These are phyloP conservation scores for Brachionus rubens DNA, from an alignment of 1,140 invertebrate species.

Conservation along the genomic window DNA sequence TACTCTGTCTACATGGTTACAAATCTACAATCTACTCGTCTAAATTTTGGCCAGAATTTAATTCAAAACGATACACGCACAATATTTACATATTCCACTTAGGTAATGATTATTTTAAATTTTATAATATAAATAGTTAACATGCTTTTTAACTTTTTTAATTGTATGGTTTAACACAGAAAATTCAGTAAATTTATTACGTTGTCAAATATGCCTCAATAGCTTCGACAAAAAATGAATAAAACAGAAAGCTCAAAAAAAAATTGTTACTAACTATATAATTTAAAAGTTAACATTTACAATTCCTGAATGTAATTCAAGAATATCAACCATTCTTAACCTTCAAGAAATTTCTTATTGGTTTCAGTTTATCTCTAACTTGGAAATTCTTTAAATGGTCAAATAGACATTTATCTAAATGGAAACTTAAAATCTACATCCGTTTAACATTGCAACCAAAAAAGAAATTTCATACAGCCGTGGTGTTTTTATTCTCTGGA, in stretches of 20 bases:
- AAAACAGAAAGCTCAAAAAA: neutral
- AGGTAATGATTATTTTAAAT: conserved; percentile 48
- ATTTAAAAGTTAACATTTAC: neutral
- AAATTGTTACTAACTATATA: neutral
- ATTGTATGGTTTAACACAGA: conserved; percentile 50
- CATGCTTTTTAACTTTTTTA: no score
- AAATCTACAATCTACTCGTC: conserved; percentile 46
- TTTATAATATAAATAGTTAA: conserved; percentile 48
- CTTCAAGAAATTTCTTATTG: neutral
- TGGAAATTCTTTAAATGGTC: conserved; percentile 11
- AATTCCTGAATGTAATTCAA: conserved; percentile 20
- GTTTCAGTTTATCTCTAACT: conserved; percentile 38
- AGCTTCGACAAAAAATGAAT: neutral
- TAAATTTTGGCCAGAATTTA: neutral
- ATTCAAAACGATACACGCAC: conserved; percentile 51
- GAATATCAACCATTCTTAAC: conserved; percentile 1
- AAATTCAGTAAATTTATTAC: conserved; percentile 42
- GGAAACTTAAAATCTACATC: conserved; percentile 22
- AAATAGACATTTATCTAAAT: conserved; percentile 24
- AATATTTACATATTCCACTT: conserved; percentile 42
- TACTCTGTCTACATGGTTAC: conserved; percentile 57
- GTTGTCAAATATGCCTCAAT: conserved; percentile 12
- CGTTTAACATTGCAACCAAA: neutral
- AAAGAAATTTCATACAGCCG: conserved; percentile 36
- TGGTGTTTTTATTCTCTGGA: conserved; percentile 11